phyloP scores from a whole-genome alignment of 2,113 vertebrate species.

The Xyliphius kryptos region DNA sequence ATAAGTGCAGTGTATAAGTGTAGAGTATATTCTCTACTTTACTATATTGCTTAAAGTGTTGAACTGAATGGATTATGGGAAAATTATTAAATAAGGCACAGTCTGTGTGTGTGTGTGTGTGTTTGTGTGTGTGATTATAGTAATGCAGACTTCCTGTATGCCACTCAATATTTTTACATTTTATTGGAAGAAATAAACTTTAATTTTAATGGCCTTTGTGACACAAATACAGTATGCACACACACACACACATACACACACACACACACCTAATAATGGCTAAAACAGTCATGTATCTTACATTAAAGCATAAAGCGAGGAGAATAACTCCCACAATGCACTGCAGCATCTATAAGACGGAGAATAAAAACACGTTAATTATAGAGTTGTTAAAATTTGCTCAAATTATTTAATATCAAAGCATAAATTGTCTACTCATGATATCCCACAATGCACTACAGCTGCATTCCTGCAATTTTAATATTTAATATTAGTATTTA shows the following conservation, averaged over 20 bases:
- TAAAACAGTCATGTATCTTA: neutral
- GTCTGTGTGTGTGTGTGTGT: no score
- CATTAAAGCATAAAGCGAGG: neutral
- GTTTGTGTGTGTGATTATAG: no score
- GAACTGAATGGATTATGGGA: no score
- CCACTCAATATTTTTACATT: neutral
- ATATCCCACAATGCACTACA: neutral
- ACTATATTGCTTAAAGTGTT: no score
- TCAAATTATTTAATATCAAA: neutral
- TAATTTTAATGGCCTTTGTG: neutral
- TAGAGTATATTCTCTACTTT: no score
- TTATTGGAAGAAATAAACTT: slow-evolving; percentile 8
- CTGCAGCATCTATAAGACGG: neutral
- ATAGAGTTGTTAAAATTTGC: neutral
- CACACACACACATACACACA: slow-evolving; percentile 4
- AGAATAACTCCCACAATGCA: slow-evolving; percentile 5
- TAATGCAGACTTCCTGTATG: neutral
- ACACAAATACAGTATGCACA: neutral
- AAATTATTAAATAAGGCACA: slow-evolving; percentile 5
- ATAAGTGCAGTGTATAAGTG: no score
- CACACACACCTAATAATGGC: no score
- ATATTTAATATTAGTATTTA: no score
- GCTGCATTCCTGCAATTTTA: no score
- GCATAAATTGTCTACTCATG: neutral
- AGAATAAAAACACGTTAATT: neutral